Conservation (phyloP, 1,140 invertebrate species). For the Rhopalosiphum padi region DNA sequence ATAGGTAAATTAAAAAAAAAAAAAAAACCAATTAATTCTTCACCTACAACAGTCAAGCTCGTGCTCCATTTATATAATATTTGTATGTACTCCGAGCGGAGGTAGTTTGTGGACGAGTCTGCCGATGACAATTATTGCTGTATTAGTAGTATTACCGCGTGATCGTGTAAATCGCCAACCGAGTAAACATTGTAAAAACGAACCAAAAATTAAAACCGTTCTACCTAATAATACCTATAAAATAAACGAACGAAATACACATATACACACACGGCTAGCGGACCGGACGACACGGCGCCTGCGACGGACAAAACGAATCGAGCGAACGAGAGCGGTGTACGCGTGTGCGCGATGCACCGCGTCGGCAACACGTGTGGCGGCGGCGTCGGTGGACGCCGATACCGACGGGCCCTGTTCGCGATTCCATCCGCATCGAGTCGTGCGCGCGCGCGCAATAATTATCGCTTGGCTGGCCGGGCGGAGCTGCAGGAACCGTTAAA, state of each 20-base stretch:
- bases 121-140: too few relatives aligned
- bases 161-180: neutral
- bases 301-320: neutral
- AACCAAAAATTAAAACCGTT: neutral
- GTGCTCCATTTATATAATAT: neutral
- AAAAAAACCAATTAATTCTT: neutral
- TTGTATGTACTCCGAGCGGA: neutral
- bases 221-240: neutral
- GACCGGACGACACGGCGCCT: neutral
- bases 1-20: too few relatives aligned
- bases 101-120: neutral
- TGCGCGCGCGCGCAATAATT: neutral
- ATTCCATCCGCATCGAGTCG: neutral
- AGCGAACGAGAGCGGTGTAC: neutral
- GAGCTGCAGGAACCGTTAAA: neutral
- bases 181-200: neutral
- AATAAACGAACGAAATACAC: neutral
- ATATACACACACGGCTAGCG: neutral
- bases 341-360: conserved; percentile 40
- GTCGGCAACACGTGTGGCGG: conserved; percentile 52
- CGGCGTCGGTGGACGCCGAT: neutral
- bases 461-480: neutral
- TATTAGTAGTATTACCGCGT: neutral
- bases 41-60: neutral
- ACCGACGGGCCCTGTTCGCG: neutral